Percentiles rank a stretch among this genome's conserved stretches.
Conservation (phyloP, 2,888 invertebrate genomes). For the Xanthorhoe designata region DNA sequence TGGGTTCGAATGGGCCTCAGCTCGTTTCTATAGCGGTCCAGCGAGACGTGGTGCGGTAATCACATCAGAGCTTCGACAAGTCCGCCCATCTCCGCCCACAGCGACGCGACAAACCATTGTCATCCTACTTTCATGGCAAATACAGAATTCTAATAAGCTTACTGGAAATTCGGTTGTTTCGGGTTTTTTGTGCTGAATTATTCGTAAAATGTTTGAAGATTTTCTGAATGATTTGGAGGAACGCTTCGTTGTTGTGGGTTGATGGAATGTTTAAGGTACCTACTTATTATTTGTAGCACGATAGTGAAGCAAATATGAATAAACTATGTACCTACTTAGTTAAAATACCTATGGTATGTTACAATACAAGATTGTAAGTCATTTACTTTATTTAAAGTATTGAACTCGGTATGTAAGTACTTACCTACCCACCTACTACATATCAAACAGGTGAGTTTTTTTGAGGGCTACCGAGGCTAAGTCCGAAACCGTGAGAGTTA, state of each 20-base stretch:
- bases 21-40: slow-evolving; percentile 81
- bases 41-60: slow-evolving; percentile 89
- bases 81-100: slow-evolving; percentile 48
- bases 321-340: too few species aligned
- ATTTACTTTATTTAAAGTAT: too few species aligned
- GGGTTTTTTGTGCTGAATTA: slow-evolving; percentile 39
- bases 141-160: slow-evolving; percentile 69
- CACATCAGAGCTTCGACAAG: slow-evolving; percentile 84
- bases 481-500: too few species aligned
- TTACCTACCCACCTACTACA: too few species aligned
- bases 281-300: too few species aligned
- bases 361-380: too few species aligned
- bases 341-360: too few species aligned
- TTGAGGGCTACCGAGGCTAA: too few species aligned
- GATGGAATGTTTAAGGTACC: background rate
- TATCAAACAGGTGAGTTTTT: too few species aligned
- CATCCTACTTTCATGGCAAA: slow-evolving; percentile 80
- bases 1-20: slow-evolving; percentile 67
- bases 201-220: slow-evolving; percentile 36
- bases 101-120: slow-evolving; percentile 81
- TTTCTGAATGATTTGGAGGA: slow-evolving; percentile 4
- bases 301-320: too few species aligned
- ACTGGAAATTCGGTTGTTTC: slow-evolving; percentile 53
- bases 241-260: background rate
- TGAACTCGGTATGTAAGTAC: too few species aligned